Percentiles rank a stretch among this genome's conserved stretches.
These are phyloP conservation scores for Cyclina sinensis DNA, from an alignment of 1,140 invertebrate genomes.

Conservation along the genomic window DNA sequence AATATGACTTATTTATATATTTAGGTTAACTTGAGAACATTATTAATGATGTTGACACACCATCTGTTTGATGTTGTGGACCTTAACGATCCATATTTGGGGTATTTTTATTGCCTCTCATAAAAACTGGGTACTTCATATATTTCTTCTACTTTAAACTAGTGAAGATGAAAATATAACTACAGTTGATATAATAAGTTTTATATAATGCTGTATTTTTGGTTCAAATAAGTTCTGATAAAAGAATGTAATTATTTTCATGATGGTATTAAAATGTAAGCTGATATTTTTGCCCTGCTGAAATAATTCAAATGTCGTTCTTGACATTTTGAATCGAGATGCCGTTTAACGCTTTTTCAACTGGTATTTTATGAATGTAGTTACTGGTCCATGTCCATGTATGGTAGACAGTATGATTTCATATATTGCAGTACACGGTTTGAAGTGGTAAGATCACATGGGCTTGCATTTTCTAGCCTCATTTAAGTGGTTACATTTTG, in stretches of 20 bases:
- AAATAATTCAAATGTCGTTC: not conserved
- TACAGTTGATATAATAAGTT: not conserved
- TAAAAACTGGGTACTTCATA: not conserved
- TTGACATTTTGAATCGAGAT: not conserved
- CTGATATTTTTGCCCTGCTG: not conserved
- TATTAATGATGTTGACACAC: no score
- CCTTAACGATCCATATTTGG: no score
- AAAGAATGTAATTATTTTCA: constrained; percentile 9
- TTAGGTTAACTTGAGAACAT: no score
- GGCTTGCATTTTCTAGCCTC: constrained; percentile 9
- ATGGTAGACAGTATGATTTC: not conserved
- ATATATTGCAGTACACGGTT: not conserved
- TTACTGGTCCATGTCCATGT: constrained; percentile 26
- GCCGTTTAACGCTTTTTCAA: not conserved
- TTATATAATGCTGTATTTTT: not conserved
- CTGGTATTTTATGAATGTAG: constrained; percentile 27
- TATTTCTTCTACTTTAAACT: not conserved
- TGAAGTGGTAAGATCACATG: not conserved
- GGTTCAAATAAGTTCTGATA: not conserved
- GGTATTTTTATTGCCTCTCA: no score
- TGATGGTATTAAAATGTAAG: not conserved
- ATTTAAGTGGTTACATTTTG: not conserved
- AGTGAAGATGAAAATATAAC: not conserved
- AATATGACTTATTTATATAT: no score
- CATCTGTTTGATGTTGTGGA: no score